phyloP scores from a whole-genome alignment of 2,113 vertebrate genomes.

The Psammodynastes pulverulentus region DNA sequence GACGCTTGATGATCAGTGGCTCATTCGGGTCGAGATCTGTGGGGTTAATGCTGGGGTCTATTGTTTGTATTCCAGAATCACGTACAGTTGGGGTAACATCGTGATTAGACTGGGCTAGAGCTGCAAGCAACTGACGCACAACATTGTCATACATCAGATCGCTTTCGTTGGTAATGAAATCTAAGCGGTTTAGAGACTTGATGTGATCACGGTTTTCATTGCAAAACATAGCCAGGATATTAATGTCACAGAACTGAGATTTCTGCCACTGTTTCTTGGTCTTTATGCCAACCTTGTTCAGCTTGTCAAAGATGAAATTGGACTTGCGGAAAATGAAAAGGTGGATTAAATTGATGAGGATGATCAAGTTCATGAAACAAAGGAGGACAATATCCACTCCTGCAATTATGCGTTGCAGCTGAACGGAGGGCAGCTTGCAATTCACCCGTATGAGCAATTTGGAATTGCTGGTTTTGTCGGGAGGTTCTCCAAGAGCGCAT shows the following conservation, averaged over 20 bases:
- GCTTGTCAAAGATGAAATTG: conserved; percentile 98
- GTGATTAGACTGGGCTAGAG: conserved; percentile 94
- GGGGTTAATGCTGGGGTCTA: conserved; percentile 87
- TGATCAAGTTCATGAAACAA: conserved; percentile 94
- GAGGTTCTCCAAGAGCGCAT: conserved; percentile 87
- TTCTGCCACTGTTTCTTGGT: conserved; percentile 95
- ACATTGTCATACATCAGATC: conserved; percentile 99
- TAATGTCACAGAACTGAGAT: conserved; percentile 98
- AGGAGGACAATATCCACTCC: conserved; percentile 89
- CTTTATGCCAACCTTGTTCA: conserved; percentile 98
- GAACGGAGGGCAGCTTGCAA: conserved; percentile 94
- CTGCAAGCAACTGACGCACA: conserved; percentile 94
- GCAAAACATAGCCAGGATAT: conserved; percentile 99
- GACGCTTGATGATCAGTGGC: conserved; percentile 87
- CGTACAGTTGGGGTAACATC: conserved; percentile 92
- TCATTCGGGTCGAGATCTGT: conserved; percentile 82
- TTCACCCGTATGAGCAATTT: conserved; percentile 83
- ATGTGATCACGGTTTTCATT: conserved; percentile 99
- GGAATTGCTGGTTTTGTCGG: conserved; percentile 81
- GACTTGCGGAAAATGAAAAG: conserved; percentile 98
- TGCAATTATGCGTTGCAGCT: conserved; percentile 96
- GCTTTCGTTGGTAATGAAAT: conserved; percentile 98
- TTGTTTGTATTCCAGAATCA: conserved; percentile 88
- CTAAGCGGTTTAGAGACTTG: conserved; percentile 95
- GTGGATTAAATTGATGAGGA: conserved; percentile 91